These are phyloP conservation scores for Plusia festucae DNA, from an alignment of 2,888 invertebrate species.

Conservation along the genomic window DNA sequence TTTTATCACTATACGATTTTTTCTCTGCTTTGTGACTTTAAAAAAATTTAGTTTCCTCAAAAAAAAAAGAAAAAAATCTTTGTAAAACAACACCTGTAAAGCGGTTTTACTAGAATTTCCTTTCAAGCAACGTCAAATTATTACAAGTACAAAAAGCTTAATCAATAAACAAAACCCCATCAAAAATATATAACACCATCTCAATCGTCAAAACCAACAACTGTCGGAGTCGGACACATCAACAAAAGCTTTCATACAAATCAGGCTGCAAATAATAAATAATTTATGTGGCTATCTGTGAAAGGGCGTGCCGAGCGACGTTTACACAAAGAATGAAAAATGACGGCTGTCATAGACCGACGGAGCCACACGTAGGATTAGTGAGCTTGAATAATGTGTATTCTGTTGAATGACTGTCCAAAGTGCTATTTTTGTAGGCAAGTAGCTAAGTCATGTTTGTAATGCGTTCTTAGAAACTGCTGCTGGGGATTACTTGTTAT, in stretches of 20 bases:
- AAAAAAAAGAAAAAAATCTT: too few species aligned
- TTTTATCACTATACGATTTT: too few species aligned
- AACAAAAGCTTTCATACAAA: slow-evolving; percentile 53
- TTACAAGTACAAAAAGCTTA: neutral
- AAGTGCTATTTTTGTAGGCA: slow-evolving; percentile 56
- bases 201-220: slow-evolving; percentile 39
- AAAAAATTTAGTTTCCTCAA: too few species aligned
- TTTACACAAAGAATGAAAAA: slow-evolving; percentile 79
- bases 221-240: slow-evolving; percentile 38
- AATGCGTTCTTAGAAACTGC: slow-evolving; percentile 47
- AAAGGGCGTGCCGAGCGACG: slow-evolving; percentile 70
- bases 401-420: slow-evolving; percentile 44
- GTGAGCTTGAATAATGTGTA: slow-evolving; percentile 47
- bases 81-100: too few species aligned
- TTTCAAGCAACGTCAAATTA: neutral
- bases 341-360: slow-evolving; percentile 58
- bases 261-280: slow-evolving; percentile 67
- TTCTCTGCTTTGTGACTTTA: too few species aligned
- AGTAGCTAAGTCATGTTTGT: slow-evolving; percentile 58
- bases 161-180: neutral
- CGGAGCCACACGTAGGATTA: slow-evolving; percentile 46
- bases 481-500: slow-evolving; percentile 30
- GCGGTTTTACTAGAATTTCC: neutral
- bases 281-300: slow-evolving; percentile 67
- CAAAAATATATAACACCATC: slow-evolving; percentile 7